These are phyloP conservation scores for Eurosta solidaginis DNA, from an alignment of 1,140 invertebrate genomes.

Conservation along the genomic window DNA sequence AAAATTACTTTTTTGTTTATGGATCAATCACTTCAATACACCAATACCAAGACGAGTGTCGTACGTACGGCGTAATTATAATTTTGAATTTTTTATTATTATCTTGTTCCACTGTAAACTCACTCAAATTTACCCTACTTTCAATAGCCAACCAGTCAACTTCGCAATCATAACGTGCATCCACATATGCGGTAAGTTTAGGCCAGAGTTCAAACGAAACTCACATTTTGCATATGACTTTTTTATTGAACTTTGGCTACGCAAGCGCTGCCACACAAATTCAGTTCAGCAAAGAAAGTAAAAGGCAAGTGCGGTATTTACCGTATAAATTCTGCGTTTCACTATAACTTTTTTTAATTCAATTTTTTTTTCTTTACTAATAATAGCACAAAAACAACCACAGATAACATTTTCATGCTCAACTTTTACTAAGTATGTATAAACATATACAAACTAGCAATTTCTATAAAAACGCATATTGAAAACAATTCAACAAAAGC, in stretches of 20 bases:
- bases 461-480: neutral
- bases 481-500: neutral
- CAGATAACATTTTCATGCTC: neutral
- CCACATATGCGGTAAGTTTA: neutral
- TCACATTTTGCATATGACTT: neutral
- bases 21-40: too few species aligned
- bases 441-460: neutral
- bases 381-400: neutral
- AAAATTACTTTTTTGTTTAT: too few species aligned
- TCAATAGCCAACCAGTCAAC: neutral
- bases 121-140: neutral
- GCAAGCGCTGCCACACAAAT: neutral
- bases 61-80: too few species aligned
- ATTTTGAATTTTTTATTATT: too few species aligned
- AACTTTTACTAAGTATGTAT: neutral
- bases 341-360: neutral
- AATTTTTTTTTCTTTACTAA: neutral
- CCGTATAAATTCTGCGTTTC: neutral
- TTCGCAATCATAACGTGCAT: neutral
- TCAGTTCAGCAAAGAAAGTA: neutral
- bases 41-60: too few species aligned
- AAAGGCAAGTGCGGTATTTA: neutral
- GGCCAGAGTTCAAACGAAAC: conserved; percentile 8
- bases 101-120: neutral
- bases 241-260: neutral